phyloP scores from a whole-genome alignment of 2,888 invertebrate genomes.

The Ormyrus labotus region DNA sequence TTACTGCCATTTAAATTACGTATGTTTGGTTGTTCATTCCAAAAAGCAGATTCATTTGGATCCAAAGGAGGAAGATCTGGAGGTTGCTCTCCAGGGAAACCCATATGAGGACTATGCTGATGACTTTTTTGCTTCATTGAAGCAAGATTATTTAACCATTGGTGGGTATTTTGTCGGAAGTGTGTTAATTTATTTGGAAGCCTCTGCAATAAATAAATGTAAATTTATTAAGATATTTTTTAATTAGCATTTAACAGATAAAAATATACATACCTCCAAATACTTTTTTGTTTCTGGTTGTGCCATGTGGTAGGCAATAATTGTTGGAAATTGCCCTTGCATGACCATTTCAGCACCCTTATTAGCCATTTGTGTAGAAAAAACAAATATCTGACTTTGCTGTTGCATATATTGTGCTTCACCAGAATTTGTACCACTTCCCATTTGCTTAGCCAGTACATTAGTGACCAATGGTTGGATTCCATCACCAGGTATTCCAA shows the following conservation, averaged over 20 bases:
- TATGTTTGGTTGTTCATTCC: constrained; percentile 73
- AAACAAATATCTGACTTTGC: constrained; percentile 98
- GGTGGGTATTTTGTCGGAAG: constrained; percentile 88
- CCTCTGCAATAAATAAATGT: constrained; percentile 79
- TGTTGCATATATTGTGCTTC: constrained; percentile 95
- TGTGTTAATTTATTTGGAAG: constrained; percentile 93
- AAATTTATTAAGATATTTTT: background rate
- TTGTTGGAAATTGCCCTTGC: constrained; percentile 92
- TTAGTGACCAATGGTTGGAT: constrained; percentile 87
- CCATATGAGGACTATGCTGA: constrained; percentile 77
- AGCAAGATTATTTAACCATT: constrained; percentile 87
- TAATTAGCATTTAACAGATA: constrained; percentile 13
- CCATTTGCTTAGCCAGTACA: constrained; percentile 85
- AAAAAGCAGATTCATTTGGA: constrained; percentile 72
- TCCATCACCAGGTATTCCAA: constrained; percentile 78
- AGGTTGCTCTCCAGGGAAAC: constrained; percentile 73
- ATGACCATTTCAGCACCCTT: constrained; percentile 95
- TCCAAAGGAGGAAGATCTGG: constrained; percentile 72
- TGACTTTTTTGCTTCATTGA: constrained; percentile 85
- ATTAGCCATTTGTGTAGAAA: constrained; percentile 95
- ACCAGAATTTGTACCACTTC: constrained; percentile 85
- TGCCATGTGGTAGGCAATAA: constrained; percentile 96
- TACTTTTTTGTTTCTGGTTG: constrained; percentile 97
- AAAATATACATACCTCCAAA: constrained; percentile 82
- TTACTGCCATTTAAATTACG: constrained; percentile 73